Evolutionary conservation across 2,888 invertebrate genomes (phyloP), one percentile per base, ranked within the genome.

Genomic region (Cosmopolites sordidus): DNA sequence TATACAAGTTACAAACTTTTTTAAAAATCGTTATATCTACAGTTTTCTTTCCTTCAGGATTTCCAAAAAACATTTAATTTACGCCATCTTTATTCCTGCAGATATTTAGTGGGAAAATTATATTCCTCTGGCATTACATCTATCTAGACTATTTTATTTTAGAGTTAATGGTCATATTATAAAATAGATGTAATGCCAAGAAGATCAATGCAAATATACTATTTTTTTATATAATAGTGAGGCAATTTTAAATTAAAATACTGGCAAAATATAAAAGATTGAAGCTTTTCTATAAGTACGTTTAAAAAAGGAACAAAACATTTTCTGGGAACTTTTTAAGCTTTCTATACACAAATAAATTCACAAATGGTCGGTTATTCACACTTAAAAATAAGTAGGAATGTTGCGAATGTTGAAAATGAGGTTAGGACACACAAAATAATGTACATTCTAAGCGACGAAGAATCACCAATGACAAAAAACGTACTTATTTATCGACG

Each of bases 261-360:
- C 67, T 69, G 69, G 69, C 69, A 66, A 66, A 66, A 63, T 55
- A 54, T 40, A 60, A 49, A 11, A 55, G 59, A 57, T 59, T 53
- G 55, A 50, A 58, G 59, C 51, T 60, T 59, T 22, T 60, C 58
- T 62, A 58, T 68, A 69, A 69, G 67, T 68, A 68, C 68, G 65
- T 63, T 62, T 54, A 45, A 22, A 51, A 46, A 43, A 47, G 47
- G 46, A 51, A 47, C 47, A 51, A 52, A 42, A 48, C 27, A 53
- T 48, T 12, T 5, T 5, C 12, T 33, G 12, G 12, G 33, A 33
- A 11, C 33, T 33, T 33, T 33, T 33, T 33, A 4, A n/a, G n/a
- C 11, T 14, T 16, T 18, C 14, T 43, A 11, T 43, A 49, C 30
- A 38, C 11, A 43, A 16, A 43, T 33, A 30, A 45, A 15, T 30